These are phyloP conservation scores for Lasioglossum morio DNA, from an alignment of 2,888 invertebrate genomes.

Conservation along the genomic window DNA sequence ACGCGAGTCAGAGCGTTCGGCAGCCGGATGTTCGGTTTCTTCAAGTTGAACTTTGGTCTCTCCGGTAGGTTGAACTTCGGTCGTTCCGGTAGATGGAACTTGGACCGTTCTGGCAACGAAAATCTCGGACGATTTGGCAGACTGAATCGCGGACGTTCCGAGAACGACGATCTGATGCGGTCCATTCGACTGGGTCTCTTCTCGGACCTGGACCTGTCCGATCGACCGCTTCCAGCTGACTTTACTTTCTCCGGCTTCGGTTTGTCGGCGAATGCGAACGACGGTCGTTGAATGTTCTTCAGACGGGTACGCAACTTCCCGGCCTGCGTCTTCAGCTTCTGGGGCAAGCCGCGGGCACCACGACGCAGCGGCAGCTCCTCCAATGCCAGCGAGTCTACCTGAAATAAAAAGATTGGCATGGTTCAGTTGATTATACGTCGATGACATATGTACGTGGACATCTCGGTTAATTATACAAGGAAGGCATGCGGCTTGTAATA, in stretches of 20 bases:
- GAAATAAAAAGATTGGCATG: conserved; percentile 45
- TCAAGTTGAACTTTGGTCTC: conserved; percentile 85
- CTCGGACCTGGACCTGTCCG: conserved; percentile 73
- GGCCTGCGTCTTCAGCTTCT: conserved; percentile 89
- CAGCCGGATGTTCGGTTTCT: conserved; percentile 86
- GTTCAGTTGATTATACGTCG: conserved; percentile 1
- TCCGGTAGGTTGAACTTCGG: conserved; percentile 85
- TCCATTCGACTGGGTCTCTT: conserved; percentile 85
- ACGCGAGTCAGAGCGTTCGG: conserved; percentile 76
- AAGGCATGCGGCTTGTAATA: neutral
- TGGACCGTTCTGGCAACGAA: conserved; percentile 85
- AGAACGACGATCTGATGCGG: conserved; percentile 87
- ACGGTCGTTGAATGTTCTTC: conserved; percentile 87
- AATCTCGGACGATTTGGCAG: conserved; percentile 87
- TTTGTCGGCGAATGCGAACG: conserved; percentile 84
- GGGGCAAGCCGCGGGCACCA: conserved; percentile 81
- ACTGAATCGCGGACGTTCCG: conserved; percentile 86
- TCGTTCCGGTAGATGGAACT: conserved; percentile 85
- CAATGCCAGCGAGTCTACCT: conserved; percentile 88
- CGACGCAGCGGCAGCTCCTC: conserved; percentile 85
- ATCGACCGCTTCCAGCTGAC: conserved; percentile 72
- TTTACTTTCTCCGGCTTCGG: conserved; percentile 80
- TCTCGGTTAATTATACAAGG: neutral
- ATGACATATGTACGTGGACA: neutral
- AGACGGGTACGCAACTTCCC: conserved; percentile 90